phyloP scores from a whole-genome alignment of 2,888 invertebrate genomes.

The Odontocolon sp. region DNA sequence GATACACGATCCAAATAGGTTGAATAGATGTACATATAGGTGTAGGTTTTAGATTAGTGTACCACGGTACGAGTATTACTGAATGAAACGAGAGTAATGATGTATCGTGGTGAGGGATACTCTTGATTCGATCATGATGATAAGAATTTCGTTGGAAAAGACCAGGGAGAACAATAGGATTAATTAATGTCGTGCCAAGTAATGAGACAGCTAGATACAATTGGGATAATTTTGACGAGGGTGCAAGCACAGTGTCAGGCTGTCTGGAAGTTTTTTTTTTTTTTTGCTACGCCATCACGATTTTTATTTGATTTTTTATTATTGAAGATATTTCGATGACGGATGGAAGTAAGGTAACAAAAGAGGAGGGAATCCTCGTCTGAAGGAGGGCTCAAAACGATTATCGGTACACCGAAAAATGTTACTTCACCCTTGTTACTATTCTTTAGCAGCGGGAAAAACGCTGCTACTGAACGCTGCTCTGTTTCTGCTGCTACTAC shows the following conservation, averaged over 20 bases:
- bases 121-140: slow-evolving; percentile 22
- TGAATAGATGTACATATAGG: not conserved
- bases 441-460: slow-evolving; percentile 11
- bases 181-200: slow-evolving; percentile 12
- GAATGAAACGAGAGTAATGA: slow-evolving; percentile 18
- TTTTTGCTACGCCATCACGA: no score
- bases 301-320: not conserved
- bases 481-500: not conserved
- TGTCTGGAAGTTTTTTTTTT: not conserved
- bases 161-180: slow-evolving; percentile 29
- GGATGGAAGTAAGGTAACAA: not conserved
- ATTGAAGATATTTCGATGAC: not conserved
- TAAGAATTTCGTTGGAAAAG: not conserved
- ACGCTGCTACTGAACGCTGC: no score
- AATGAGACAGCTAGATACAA: not conserved
- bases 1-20: slow-evolving; percentile 8
- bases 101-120: slow-evolving; percentile 7
- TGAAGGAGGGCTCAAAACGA: slow-evolving; percentile 28
- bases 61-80: slow-evolving; percentile 22
- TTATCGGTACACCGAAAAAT: slow-evolving; percentile 31
- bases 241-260: not conserved
- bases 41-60: slow-evolving; percentile 6
- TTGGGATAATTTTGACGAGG: slow-evolving; percentile 13
- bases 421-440: slow-evolving; percentile 16
- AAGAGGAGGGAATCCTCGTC: not conserved